These are phyloP conservation scores for Chesias legatella DNA, from an alignment of 2,888 invertebrate species.

Conservation along the genomic window DNA sequence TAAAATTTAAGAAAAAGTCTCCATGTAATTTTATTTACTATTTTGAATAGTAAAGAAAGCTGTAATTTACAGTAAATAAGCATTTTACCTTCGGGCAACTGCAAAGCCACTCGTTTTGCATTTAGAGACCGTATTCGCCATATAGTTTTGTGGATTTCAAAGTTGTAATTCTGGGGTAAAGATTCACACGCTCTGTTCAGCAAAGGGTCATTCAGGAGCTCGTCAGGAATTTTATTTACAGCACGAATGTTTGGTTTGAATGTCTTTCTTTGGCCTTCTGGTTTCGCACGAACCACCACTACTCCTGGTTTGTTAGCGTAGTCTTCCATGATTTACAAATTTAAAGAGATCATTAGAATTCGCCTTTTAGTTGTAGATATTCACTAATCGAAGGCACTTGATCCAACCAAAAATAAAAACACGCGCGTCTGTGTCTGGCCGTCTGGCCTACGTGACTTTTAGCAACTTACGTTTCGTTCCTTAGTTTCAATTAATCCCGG, in stretches of 20 bases:
- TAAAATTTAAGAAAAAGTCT: constrained; percentile 40
- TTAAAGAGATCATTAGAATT: constrained; percentile 9
- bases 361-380: constrained; percentile 4
- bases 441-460: constrained; percentile 76
- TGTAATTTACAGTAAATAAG: no score
- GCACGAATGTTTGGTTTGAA: constrained; percentile 86
- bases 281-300: constrained; percentile 88
- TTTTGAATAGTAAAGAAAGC: no score
- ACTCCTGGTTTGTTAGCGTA: constrained; percentile 59
- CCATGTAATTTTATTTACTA: neutral
- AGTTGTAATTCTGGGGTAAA: constrained; percentile 97
- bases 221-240: constrained; percentile 90
- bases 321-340: constrained; percentile 53
- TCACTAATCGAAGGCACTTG: constrained; percentile 36
- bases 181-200: constrained; percentile 86
- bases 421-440: constrained; percentile 53
- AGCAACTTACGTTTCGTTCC: constrained; percentile 43
- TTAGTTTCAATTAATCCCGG: no score
- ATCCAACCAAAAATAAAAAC: constrained; percentile 51
- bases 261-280: constrained; percentile 85
- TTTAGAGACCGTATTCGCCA: constrained; percentile 94
- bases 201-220: constrained; percentile 86
- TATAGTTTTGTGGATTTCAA: constrained; percentile 98
- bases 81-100: constrained; percentile 96
- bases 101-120: constrained; percentile 94